A percentile compares a stretch with the other conserved stretches of the same genome.
These are phyloP conservation scores for Catocala nupta DNA, from an alignment of 2,888 invertebrate species.

Conservation along the genomic window DNA sequence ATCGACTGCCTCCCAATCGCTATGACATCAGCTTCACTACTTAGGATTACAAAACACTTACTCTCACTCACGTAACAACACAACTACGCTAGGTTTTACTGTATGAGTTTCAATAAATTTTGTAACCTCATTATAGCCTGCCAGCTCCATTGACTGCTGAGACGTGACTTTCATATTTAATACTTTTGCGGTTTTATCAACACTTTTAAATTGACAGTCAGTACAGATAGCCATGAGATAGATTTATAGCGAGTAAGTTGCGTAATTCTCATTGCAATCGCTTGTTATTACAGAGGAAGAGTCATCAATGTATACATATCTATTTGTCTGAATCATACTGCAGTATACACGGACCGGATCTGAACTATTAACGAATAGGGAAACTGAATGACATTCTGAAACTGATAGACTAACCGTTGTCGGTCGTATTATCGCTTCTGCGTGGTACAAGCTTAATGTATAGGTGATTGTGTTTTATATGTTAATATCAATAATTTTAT, in stretches of 20 bases:
- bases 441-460: too few relatives aligned
- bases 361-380: not conserved
- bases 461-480: too few relatives aligned
- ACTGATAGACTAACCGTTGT: not conserved
- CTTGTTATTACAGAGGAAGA: slow-evolving; percentile 2
- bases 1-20: slow-evolving; percentile 80
- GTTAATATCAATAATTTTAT: too few relatives aligned
- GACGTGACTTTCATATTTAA: slow-evolving; percentile 58
- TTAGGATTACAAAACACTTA: slow-evolving; percentile 82
- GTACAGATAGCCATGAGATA: slow-evolving; percentile 20
- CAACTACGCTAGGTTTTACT: slow-evolving; percentile 62
- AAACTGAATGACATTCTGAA: not conserved
- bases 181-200: slow-evolving; percentile 54
- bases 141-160: slow-evolving; percentile 56
- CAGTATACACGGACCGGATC: not conserved
- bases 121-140: slow-evolving; percentile 63
- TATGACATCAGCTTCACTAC: slow-evolving; percentile 80
- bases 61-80: slow-evolving; percentile 80
- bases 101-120: slow-evolving; percentile 66
- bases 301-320: not conserved
- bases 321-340: not conserved
- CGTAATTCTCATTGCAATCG: slow-evolving; percentile 33
- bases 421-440: too few relatives aligned
- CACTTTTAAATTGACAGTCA: slow-evolving; percentile 38
- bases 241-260: slow-evolving; percentile 33